These are phyloP conservation scores for Drosophila colorata DNA, from an alignment of 2,888 invertebrate genomes.

Conservation along the genomic window DNA sequence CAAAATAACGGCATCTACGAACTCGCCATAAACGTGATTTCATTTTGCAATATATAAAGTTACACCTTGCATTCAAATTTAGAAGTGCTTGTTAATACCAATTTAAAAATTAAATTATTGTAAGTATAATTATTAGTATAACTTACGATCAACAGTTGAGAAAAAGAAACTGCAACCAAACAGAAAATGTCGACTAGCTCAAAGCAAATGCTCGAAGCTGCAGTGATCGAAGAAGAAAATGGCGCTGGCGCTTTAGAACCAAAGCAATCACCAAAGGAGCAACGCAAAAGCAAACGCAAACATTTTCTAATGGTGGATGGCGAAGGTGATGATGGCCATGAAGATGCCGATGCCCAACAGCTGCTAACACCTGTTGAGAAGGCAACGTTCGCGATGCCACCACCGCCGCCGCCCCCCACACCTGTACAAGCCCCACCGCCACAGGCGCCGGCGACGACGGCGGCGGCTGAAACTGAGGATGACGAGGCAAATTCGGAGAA, in stretches of 20 bases:
- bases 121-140: conserved; percentile 19
- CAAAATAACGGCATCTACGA: conserved; percentile 62
- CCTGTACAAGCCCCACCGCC: conserved; percentile 62
- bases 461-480: conserved; percentile 51
- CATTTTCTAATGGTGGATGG: conserved; percentile 38
- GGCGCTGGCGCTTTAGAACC: conserved; percentile 77
- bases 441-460: conserved; percentile 4
- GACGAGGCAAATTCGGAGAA: conserved; percentile 66
- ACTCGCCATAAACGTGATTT: conserved; percentile 67
- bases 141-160: background rate
- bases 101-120: conserved; percentile 20
- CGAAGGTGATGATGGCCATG: conserved; percentile 15
- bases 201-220: conserved; percentile 61
- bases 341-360: conserved; percentile 34
- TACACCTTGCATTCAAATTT: conserved; percentile 17
- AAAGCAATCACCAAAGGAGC: conserved; percentile 43
- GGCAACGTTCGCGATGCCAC: conserved; percentile 57
- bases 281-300: conserved; percentile 42
- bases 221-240: conserved; percentile 72
- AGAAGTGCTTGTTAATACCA: conserved; percentile 28
- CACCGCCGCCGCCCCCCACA: conserved; percentile 79
- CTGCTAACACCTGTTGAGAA: conserved; percentile 53
- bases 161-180: background rate
- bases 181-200: conserved; percentile 53
- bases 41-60: conserved; percentile 45